Evolutionary conservation across 92 coral and sea anemone genomes (phyloP).

Genomic region (Parazoanthus swiftii): DNA sequence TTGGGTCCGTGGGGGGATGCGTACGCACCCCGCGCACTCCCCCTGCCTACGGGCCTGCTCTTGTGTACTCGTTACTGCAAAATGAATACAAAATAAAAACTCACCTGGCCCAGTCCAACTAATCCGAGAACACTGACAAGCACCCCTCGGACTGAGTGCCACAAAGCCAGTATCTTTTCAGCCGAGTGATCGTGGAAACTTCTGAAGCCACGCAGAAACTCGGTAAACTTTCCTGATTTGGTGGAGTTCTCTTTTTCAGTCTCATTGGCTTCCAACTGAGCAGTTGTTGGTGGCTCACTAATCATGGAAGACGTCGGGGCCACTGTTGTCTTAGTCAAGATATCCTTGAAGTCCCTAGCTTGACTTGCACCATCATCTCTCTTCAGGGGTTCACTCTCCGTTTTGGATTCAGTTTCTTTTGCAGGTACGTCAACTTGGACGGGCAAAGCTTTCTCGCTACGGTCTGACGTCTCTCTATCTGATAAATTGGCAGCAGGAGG

Average conservation of each 20-base stretch:
- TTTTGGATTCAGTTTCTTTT: neutral
- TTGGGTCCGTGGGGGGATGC: too few relatives aligned
- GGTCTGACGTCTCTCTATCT: neutral
- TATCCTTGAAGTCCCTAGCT: neutral
- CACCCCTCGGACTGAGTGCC: slow-evolving; percentile 6
- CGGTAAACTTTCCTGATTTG: slow-evolving; percentile 26
- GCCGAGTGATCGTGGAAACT: slow-evolving; percentile 17
- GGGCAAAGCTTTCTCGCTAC: neutral
- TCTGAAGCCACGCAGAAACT: slow-evolving; percentile 23
- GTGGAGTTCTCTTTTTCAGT: neutral
- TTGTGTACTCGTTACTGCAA: neutral
- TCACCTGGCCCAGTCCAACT: slow-evolving; percentile 15
- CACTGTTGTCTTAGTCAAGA: neutral
- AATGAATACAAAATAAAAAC: neutral
- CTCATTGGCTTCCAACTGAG: neutral
- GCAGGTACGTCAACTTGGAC: neutral
- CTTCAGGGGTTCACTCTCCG: neutral
- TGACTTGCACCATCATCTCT: neutral
- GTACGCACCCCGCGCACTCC: too few relatives aligned
- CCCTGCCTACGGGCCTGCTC: too few relatives aligned
- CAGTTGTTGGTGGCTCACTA: neutral
- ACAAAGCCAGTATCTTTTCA: slow-evolving; percentile 4
- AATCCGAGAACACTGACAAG: neutral
- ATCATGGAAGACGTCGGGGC: neutral
- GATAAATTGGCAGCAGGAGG: neutral